phyloP scores from a whole-genome alignment of 2,888 invertebrate genomes.

The Athrips mouffetella region DNA sequence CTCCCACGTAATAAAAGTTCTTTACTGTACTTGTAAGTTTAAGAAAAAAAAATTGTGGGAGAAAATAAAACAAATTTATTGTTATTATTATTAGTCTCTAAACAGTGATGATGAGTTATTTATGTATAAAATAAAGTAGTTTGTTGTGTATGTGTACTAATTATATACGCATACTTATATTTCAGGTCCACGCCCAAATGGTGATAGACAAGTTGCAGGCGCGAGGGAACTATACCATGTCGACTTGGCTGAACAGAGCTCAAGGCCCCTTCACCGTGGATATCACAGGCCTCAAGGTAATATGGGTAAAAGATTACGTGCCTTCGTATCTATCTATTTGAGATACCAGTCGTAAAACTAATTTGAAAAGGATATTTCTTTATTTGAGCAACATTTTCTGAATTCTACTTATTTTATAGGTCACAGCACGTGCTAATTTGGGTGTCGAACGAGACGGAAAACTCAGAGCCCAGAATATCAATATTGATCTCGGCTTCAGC shows the following conservation, averaged over 20 bases:
- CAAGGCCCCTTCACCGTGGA: slow-evolving; percentile 88
- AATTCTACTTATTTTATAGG: slow-evolving; percentile 28
- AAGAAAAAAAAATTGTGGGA: too few relatives aligned
- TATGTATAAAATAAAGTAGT: too few relatives aligned
- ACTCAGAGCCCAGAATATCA: slow-evolving; percentile 86
- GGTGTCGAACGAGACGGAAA: slow-evolving; percentile 86
- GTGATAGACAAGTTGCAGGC: slow-evolving; percentile 84
- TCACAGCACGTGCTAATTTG: slow-evolving; percentile 83
- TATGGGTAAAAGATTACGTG: neutral
- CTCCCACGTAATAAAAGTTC: too few relatives aligned
- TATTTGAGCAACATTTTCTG: too few relatives aligned
- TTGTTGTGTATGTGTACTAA: neutral
- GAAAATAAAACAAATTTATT: neutral
- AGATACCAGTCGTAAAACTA: too few relatives aligned
- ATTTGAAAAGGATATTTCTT: too few relatives aligned
- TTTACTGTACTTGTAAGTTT: too few relatives aligned
- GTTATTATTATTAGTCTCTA: neutral
- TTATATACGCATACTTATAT: slow-evolving; percentile 16
- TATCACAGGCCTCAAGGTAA: slow-evolving; percentile 80
- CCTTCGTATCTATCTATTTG: too few relatives aligned
- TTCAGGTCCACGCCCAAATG: slow-evolving; percentile 84
- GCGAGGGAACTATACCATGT: slow-evolving; percentile 85
- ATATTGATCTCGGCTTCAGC: slow-evolving; percentile 86
- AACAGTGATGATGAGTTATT: too few relatives aligned
- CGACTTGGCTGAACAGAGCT: slow-evolving; percentile 83